phyloP scores from a whole-genome alignment of 2,888 invertebrate species.

The Hypolimnas misippus region DNA sequence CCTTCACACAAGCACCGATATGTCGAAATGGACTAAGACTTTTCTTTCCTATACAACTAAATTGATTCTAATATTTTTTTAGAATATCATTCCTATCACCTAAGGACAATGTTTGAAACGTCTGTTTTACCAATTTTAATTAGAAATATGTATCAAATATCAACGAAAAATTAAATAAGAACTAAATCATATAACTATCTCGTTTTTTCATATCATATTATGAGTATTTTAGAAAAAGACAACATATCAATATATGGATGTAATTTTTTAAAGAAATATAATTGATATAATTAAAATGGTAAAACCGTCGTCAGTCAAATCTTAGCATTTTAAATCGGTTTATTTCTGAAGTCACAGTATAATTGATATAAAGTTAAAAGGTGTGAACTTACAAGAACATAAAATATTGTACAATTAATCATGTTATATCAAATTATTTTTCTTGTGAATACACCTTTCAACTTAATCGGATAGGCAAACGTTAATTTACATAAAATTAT shows the following conservation, averaged over 20 bases:
- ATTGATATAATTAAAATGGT: background rate
- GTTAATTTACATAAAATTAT: background rate
- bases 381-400: background rate
- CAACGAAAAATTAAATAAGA: background rate
- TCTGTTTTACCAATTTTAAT: constrained; percentile 2
- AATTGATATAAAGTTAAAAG: background rate
- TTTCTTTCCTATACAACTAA: constrained; percentile 54
- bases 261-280: too few relatives aligned
- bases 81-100: constrained; percentile 69
- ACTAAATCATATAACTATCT: background rate
- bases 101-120: constrained; percentile 58
- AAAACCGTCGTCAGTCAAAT: background rate
- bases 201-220: background rate
- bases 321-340: background rate
- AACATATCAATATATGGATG: background rate
- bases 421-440: too few relatives aligned
- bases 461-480: background rate
- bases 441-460: constrained; percentile 3
- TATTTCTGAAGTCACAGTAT: constrained; percentile 3
- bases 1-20: constrained; percentile 81
- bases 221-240: background rate
- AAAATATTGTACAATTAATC: background rate
- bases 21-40: constrained; percentile 77
- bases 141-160: background rate
- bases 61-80: constrained; percentile 60